Evolutionary conservation across 2,113 vertebrate species (phyloP).

Genomic region (Alligator sinensis): DNA sequence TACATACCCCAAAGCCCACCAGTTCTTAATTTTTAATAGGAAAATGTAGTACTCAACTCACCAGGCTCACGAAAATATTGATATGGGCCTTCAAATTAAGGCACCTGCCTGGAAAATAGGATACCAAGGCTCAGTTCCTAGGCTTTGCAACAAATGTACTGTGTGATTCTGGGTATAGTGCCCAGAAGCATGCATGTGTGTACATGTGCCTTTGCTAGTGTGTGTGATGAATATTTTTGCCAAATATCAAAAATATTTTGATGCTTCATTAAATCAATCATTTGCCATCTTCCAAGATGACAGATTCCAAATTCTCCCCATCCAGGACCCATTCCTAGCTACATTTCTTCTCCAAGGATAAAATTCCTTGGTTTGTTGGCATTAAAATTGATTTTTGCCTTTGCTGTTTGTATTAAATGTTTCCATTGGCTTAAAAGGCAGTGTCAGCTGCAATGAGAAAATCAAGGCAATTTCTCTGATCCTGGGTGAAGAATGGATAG

Average conservation of each 20-base stretch:
- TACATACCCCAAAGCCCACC: no score
- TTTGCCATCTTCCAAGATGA: background rate
- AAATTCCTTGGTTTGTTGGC: conserved; percentile 13
- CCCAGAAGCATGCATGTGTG: no score
- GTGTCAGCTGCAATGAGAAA: conserved; percentile 73
- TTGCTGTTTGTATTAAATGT: conserved; percentile 54
- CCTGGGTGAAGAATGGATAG: conserved; percentile 72
- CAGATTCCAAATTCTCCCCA: background rate
- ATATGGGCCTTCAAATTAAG: no score
- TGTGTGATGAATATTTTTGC: background rate
- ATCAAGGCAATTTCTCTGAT: conserved; percentile 71
- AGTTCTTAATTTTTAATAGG: no score
- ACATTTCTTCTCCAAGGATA: background rate
- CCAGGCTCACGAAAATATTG: no score
- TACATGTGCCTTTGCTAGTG: no score
- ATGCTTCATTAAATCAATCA: background rate
- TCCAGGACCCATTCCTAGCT: background rate
- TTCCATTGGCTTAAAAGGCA: conserved; percentile 70
- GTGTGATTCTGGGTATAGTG: no score
- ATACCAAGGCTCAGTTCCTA: no score
- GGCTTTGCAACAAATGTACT: no score
- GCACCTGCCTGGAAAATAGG: no score
- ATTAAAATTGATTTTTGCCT: conserved; percentile 14
- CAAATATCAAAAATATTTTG: background rate
- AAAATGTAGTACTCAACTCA: no score